A percentile compares a stretch with the other conserved stretches of the same genome.
These are phyloP conservation scores for Prenolepis imparis DNA, from an alignment of 2,888 invertebrate genomes.

Conservation along the genomic window DNA sequence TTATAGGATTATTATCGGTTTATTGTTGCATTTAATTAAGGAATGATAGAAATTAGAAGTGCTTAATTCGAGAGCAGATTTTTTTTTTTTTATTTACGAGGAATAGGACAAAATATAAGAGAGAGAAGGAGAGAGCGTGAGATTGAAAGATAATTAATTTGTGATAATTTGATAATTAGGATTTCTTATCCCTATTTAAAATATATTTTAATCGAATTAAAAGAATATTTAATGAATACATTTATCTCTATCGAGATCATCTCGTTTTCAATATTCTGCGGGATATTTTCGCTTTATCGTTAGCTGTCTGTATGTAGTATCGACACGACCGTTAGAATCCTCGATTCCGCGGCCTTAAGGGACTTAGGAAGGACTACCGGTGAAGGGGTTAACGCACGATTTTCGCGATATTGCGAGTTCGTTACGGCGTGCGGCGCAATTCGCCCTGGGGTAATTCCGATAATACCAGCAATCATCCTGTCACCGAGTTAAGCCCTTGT, in stretches of 20 bases:
- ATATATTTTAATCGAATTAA: not conserved
- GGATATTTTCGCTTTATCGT: slow-evolving; percentile 41
- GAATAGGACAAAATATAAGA: not conserved
- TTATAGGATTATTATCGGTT: not conserved
- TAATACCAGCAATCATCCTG: slow-evolving; percentile 85
- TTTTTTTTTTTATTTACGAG: not conserved
- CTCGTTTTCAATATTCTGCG: slow-evolving; percentile 47
- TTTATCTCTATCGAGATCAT: slow-evolving; percentile 3
- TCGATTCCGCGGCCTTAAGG: slow-evolving; percentile 45
- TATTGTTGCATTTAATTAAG: slow-evolving; percentile 7
- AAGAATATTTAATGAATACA: not conserved
- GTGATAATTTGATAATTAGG: not conserved
- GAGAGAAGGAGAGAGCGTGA: not conserved
- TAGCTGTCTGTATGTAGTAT: slow-evolving; percentile 30
- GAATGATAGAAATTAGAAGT: not conserved
- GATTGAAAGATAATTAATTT: not conserved
- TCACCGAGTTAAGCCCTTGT: slow-evolving; percentile 83
- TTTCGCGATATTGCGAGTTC: slow-evolving; percentile 80
- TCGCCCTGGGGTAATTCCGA: slow-evolving; percentile 82
- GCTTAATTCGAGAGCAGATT: not conserved
- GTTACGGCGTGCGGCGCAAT: slow-evolving; percentile 79
- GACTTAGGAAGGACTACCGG: slow-evolving; percentile 43
- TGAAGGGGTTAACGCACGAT: slow-evolving; percentile 71
- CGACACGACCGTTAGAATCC: slow-evolving; percentile 29
- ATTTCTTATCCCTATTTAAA: not conserved